Evolutionary conservation across 1,140 invertebrate species (phyloP).

Genomic region (Belonocnema kinseyi): DNA sequence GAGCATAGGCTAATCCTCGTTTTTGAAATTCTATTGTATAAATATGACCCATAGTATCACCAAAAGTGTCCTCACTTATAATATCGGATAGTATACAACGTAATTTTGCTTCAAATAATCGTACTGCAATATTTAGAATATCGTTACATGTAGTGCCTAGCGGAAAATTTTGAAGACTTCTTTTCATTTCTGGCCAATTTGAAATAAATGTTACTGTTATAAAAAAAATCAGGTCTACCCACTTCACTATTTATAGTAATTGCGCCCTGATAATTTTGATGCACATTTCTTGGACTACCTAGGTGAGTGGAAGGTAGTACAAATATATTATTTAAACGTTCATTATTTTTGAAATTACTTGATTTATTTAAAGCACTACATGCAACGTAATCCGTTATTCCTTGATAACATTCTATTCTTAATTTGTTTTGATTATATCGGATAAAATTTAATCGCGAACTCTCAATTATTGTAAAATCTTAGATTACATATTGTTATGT

Average conservation of each 20-base stretch:
- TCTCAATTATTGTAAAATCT: conserved; percentile 41
- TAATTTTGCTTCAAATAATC: conserved; percentile 27
- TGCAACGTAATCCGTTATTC: conserved; percentile 39
- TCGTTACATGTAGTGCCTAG: background rate
- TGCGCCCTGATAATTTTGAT: conserved; percentile 40
- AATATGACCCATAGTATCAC: too few species aligned
- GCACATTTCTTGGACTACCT: conserved; percentile 44
- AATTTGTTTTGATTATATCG: conserved; percentile 47
- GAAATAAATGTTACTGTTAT: conserved; percentile 7
- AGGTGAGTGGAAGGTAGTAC: conserved; percentile 45
- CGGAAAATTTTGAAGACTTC: background rate
- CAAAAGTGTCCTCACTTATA: too few species aligned
- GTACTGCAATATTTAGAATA: conserved; percentile 27
- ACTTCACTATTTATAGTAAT: conserved; percentile 34
- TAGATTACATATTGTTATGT: conserved; percentile 46
- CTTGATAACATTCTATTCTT: conserved; percentile 49
- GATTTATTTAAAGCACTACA: conserved; percentile 42
- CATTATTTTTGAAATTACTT: conserved; percentile 37
- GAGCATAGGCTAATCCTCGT: too few species aligned
- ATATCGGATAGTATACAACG: too few species aligned
- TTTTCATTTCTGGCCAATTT: conserved; percentile 31
- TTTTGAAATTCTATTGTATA: too few species aligned
- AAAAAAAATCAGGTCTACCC: conserved; percentile 36
- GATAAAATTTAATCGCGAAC: conserved; percentile 44
- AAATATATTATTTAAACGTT: conserved; percentile 44